Evolutionary conservation across 2,797 vertebrate species (phyloP).

Genomic region (Monodelphis domestica): DNA sequence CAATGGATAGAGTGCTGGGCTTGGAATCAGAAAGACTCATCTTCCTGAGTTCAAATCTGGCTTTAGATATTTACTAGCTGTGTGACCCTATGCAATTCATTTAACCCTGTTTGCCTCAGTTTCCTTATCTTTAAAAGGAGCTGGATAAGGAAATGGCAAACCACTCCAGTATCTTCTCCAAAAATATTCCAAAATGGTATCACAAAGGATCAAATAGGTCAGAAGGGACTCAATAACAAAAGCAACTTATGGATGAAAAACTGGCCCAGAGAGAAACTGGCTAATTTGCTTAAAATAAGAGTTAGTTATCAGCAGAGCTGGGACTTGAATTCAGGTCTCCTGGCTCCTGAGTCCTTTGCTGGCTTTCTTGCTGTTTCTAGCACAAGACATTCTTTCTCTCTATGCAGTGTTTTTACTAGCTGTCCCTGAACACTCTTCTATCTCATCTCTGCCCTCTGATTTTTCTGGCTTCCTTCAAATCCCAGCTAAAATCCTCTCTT

Average conservation of each 20-base stretch:
- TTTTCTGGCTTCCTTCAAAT: neutral
- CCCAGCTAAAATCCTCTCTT: neutral
- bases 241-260: slow-evolving; percentile 16
- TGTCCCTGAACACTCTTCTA: neutral
- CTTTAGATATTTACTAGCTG: too few relatives aligned
- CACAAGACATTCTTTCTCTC: neutral
- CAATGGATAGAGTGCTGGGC: too few relatives aligned
- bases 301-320: slow-evolving; percentile 11
- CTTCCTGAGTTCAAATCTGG: too few relatives aligned
- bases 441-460: neutral
- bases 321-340: slow-evolving; percentile 17
- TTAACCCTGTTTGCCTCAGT: too few relatives aligned
- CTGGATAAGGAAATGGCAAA: too few relatives aligned
- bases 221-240: too few relatives aligned
- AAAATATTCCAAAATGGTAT: too few relatives aligned
- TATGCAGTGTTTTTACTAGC: neutral
- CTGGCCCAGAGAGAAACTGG: neutral
- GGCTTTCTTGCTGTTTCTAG: neutral
- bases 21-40: too few relatives aligned
- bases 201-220: too few relatives aligned
- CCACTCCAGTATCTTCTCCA: too few relatives aligned
- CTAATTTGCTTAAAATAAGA: slow-evolving; percentile 21
- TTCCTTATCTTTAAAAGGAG: too few relatives aligned
- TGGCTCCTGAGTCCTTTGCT: slow-evolving; percentile 23
- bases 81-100: too few relatives aligned